Conservation (phyloP, 1,140 invertebrate species). For the Formica selysi region DNA sequence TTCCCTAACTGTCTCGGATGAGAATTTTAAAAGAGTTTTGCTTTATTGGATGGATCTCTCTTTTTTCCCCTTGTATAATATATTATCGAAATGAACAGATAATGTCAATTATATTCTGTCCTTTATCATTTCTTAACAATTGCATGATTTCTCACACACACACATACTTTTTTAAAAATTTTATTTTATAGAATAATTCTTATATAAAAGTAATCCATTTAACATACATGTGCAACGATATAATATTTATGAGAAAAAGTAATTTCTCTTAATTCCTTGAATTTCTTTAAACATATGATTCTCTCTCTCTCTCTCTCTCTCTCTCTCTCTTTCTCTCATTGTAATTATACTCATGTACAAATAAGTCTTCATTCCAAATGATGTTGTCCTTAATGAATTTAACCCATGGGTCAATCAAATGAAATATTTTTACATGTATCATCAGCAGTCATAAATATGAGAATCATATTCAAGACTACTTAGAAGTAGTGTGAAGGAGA, state of each 20-base stretch:
- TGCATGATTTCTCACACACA: neutral
- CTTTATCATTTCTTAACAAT: neutral
- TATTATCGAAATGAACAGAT: neutral
- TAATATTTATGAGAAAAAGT: slow-evolving; percentile 7
- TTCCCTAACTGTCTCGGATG: slow-evolving; percentile 45
- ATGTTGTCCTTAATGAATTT: slow-evolving; percentile 38
- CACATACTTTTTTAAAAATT: neutral
- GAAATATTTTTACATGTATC: slow-evolving; percentile 35
- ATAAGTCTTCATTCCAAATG: slow-evolving; percentile 12
- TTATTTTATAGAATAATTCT: neutral
- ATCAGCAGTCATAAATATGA: slow-evolving; percentile 34
- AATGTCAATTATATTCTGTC: neutral
- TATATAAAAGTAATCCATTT: neutral
- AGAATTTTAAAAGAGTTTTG: slow-evolving; percentile 38
- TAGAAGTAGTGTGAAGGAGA: slow-evolving; percentile 22
- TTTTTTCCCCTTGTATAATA: neutral
- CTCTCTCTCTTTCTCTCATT: neutral
- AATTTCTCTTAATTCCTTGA: slow-evolving; percentile 8
- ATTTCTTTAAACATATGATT: neutral
- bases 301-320: neutral
- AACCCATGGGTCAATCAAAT: slow-evolving; percentile 44
- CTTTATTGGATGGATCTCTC: neutral
- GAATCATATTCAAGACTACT: slow-evolving; percentile 21
- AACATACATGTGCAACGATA: neutral
- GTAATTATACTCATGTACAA: slow-evolving; percentile 27